Evolutionary conservation across 2,888 invertebrate genomes (phyloP), one percentile per base, ranked within the genome.

Genomic region (Tiphia femorata): DNA sequence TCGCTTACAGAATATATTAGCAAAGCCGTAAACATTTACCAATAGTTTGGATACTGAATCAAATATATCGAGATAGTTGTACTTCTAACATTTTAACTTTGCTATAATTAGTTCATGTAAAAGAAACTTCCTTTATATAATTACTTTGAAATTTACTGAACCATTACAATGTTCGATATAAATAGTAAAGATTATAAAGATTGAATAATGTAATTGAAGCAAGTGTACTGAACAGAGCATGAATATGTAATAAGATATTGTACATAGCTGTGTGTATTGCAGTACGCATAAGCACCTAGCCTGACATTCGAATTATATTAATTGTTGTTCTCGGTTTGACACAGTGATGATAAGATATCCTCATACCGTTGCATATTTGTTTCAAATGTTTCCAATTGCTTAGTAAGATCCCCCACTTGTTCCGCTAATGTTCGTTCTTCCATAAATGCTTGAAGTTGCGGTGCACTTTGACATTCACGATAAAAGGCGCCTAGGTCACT

Each of bases 401-500:
- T 87, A 0, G 90, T 88, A 27, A 94, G 85, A 20, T 89, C 87
- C 44, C 90, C 90, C 1, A 89, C 82, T 75, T 87, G 87, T 52
- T 88, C 87, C 7, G 85, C 84, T 4, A 87, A 72, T 16, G 87
- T 86, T 30, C 81, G 81, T 60, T 86, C 85, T 60, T 85, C 84
- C 49, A 79, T 82, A 65, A 87, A 88, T 35, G 86, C 86, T 55
- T 85, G 82, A 19, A 89, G 80, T 23, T 85, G 85, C 2, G 90
- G 90, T 5, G 94, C 93, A 67, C 88, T 88, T 77, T 93, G 88
- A 83, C 93, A 94, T 76, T 94, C 92, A 25, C 90, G 87, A 84
- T 92, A 94, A 84, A 94, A 94, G 62, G 88, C 87, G 0, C 92
- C 92, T 60, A 94, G 85, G 75, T 94, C 94, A 38, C 89, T 89